These are phyloP conservation scores for Drosophila bifasciata DNA, from an alignment of 1,140 invertebrate genomes.

Conservation along the genomic window DNA sequence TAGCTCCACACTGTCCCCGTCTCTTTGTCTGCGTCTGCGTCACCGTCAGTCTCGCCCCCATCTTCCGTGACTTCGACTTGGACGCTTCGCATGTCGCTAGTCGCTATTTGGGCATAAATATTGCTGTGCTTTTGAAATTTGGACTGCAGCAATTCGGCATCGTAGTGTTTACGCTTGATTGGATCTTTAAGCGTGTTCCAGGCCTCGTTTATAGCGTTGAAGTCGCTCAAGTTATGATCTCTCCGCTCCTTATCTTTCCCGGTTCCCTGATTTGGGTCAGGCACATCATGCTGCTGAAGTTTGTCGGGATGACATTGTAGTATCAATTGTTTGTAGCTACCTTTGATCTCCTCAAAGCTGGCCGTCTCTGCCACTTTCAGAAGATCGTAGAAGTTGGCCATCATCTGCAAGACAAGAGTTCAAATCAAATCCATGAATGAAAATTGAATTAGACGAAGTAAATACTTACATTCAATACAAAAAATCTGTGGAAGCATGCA, in stretches of 20 bases:
- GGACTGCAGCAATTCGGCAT: conserved; percentile 78
- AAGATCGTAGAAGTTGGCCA: conserved; percentile 73
- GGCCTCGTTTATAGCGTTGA: conserved; percentile 77
- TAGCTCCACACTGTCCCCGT: conserved; percentile 50
- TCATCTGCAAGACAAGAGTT: conserved; percentile 53
- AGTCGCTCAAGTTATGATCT: conserved; percentile 41
- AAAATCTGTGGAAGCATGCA: too few species aligned
- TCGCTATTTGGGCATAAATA: conserved; percentile 66
- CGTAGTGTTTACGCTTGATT: conserved; percentile 74
- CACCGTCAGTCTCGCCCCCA: conserved; percentile 12
- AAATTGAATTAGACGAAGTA: conserved; percentile 1
- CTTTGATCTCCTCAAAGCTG: conserved; percentile 73
- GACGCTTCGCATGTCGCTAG: conserved; percentile 64
- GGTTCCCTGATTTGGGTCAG: conserved; percentile 55
- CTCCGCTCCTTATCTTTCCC: neutral
- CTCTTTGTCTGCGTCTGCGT: conserved; percentile 56
- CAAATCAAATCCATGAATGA: neutral
- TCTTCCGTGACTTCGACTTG: conserved; percentile 35
- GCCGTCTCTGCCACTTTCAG: conserved; percentile 61
- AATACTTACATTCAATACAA: conserved; percentile 54
- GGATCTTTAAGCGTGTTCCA: conserved; percentile 83
- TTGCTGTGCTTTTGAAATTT: conserved; percentile 78
- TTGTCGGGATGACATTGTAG: conserved; percentile 84
- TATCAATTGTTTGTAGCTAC: conserved; percentile 82
- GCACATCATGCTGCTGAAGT: conserved; percentile 60